Evolutionary conservation across 1,140 invertebrate genomes (phyloP).

Genomic region (Drosophila kepulauana): DNA sequence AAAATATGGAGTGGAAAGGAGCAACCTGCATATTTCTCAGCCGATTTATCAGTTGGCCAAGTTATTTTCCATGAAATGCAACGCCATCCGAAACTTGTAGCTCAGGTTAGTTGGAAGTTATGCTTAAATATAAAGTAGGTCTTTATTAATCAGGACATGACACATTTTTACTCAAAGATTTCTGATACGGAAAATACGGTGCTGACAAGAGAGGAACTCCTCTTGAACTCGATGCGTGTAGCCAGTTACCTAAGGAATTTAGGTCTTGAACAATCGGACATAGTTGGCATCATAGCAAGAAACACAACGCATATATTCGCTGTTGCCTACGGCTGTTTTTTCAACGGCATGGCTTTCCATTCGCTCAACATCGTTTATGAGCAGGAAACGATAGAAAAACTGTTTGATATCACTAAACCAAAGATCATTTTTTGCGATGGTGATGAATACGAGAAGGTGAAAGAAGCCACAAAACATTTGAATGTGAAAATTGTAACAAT

Average conservation of each 20-base stretch:
- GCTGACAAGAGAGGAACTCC: neutral
- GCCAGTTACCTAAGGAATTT: neutral
- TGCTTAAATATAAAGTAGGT: no score
- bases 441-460: constrained; percentile 12
- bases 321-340: neutral
- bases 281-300: constrained; percentile 8
- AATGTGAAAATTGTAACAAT: constrained; percentile 13
- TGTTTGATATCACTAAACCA: neutral
- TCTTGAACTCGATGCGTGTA: neutral
- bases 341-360: constrained; percentile 8
- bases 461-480: neutral
- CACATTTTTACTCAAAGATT: neutral
- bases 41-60: no score
- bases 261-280: neutral
- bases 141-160: no score
- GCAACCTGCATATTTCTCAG: no score
- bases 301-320: constrained; percentile 9
- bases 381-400: neutral
- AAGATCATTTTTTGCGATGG: constrained; percentile 15
- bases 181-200: neutral
- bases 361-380: neutral
- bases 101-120: no score
- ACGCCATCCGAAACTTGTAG: no score
- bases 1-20: no score
- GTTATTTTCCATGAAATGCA: no score